phyloP scores from a whole-genome alignment of 2,113 vertebrate species.

The Triplophysa siluroides region DNA sequence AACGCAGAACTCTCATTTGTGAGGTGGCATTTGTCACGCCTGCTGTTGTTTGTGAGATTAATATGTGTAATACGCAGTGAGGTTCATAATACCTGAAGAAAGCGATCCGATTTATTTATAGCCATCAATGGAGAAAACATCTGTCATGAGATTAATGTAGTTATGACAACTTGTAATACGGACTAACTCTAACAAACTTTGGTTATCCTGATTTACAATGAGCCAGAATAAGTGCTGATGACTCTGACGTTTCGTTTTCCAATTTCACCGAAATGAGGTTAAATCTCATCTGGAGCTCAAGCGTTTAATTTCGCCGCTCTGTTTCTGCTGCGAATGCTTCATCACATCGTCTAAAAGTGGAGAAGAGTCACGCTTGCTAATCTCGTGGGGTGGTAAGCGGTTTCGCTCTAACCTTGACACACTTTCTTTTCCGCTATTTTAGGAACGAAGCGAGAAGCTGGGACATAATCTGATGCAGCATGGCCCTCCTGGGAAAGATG shows the following conservation, averaged over 20 bases:
- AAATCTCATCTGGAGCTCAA: constrained; percentile 51
- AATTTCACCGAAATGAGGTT: constrained; percentile 49
- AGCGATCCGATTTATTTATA: too few species aligned
- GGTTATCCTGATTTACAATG: constrained; percentile 15
- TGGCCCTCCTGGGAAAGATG: constrained; percentile 20
- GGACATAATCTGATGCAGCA: constrained; percentile 48
- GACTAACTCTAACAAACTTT: not conserved
- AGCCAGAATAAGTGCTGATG: constrained; percentile 37
- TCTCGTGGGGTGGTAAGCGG: constrained; percentile 43
- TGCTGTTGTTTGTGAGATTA: not conserved
- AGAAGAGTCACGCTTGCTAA: constrained; percentile 51
- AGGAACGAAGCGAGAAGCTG: constrained; percentile 48
- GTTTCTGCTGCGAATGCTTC: constrained; percentile 44
- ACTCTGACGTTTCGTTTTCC: constrained; percentile 25
- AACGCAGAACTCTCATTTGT: not conserved
- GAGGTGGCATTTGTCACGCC: not conserved
- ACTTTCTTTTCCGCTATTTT: constrained; percentile 56
- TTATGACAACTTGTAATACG: too few species aligned
- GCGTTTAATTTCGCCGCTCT: constrained; percentile 43
- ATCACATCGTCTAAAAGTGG: constrained; percentile 50
- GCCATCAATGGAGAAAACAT: too few species aligned
- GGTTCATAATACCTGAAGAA: not conserved
- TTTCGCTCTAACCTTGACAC: constrained; percentile 60
- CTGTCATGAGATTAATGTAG: too few species aligned
- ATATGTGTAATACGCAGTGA: not conserved